phyloP scores from a whole-genome alignment of 2,113 vertebrate species.

The Poecilia latipinna region DNA sequence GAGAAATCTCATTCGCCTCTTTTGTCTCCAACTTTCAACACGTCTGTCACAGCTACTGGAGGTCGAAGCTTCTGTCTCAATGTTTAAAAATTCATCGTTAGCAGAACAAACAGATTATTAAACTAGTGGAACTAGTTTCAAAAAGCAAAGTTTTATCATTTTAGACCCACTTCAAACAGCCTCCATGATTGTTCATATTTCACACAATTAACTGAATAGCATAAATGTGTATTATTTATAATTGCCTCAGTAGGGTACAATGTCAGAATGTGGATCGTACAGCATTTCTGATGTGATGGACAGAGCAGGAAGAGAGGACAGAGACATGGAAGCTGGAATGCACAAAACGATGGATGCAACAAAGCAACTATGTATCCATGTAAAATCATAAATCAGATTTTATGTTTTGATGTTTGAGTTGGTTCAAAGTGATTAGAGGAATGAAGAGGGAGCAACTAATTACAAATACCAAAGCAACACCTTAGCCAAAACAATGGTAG shows the following conservation, averaged over 20 bases:
- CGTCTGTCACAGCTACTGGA: background rate
- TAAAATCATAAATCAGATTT: background rate
- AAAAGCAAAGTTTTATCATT: background rate
- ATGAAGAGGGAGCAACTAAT: no score
- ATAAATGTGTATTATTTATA: background rate
- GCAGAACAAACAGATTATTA: background rate
- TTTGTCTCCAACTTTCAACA: background rate
- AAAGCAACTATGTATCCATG: background rate
- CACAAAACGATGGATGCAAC: constrained; percentile 7
- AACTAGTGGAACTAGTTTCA: background rate
- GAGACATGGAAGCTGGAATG: constrained; percentile 36
- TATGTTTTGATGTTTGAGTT: background rate
- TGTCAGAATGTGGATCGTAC: background rate
- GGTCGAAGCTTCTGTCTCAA: background rate
- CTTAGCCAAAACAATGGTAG: no score
- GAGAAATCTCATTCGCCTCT: background rate
- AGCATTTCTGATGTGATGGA: background rate
- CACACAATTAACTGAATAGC: background rate
- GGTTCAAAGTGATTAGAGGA: background rate
- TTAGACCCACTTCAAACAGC: background rate
- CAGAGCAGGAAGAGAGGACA: background rate
- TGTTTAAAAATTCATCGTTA: background rate
- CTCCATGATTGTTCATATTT: background rate
- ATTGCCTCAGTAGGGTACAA: background rate
- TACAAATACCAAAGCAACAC: no score